phyloP scores from a whole-genome alignment of 2,888 invertebrate genomes.

The Bursaphelenchus okinawaensis region DNA sequence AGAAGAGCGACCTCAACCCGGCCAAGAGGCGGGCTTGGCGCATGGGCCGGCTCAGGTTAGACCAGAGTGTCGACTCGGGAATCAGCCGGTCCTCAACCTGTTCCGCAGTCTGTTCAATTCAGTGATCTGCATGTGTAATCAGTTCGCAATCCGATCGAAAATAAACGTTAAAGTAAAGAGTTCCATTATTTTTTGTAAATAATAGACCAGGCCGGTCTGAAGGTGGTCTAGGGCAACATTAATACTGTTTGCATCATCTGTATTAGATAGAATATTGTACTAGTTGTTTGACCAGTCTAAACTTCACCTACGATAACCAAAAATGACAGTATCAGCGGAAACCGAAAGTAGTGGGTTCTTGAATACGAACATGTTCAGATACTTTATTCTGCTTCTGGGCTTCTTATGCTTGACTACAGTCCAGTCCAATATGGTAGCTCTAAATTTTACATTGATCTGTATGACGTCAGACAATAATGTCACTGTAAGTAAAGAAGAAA shows the following conservation, averaged over 20 bases:
- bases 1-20: not conserved
- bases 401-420: slow-evolving; percentile 30
- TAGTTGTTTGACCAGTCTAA: no score
- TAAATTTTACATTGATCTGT: slow-evolving; percentile 48
- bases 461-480: slow-evolving; percentile 25
- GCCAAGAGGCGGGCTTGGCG: not conserved
- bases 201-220: no score
- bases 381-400: slow-evolving; percentile 22
- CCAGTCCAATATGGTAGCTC: slow-evolving; percentile 44
- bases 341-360: not conserved
- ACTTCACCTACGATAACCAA: no score
- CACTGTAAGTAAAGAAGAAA: not conserved
- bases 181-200: no score
- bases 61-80: not conserved
- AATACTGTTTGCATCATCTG: no score
- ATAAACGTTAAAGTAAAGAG: not conserved
- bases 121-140: not conserved
- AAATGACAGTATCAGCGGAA: not conserved
- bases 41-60: not conserved
- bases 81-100: not conserved
- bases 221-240: no score
- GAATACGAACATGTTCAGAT: slow-evolving; percentile 1
- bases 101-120: not conserved
- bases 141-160: not conserved
- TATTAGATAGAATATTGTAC: no score